A percentile compares a stretch with the other conserved stretches of the same genome.
These are phyloP conservation scores for Nineta flava DNA, from an alignment of 2,888 invertebrate genomes.

Conservation along the genomic window DNA sequence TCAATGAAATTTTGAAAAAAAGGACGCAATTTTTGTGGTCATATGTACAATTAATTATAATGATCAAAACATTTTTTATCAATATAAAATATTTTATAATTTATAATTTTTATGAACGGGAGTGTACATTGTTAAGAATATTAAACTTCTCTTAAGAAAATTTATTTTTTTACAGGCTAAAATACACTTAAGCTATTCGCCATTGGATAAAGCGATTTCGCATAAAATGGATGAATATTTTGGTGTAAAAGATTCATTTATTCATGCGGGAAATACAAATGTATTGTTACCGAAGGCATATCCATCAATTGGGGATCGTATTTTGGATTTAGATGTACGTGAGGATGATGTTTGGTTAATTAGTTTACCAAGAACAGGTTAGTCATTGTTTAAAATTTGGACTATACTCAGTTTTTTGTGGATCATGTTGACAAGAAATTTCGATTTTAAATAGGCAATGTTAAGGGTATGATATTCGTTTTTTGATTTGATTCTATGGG, in stretches of 20 bases:
- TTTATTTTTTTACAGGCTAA: slow-evolving; percentile 7
- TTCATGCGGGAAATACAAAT: slow-evolving; percentile 55
- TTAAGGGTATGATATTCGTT: neutral
- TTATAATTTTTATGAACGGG: too few relatives aligned
- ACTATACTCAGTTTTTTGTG: neutral
- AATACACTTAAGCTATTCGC: slow-evolving; percentile 13
- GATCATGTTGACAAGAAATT: neutral
- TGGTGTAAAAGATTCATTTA: slow-evolving; percentile 48
- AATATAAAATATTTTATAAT: too few relatives aligned
- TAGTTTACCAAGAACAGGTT: slow-evolving; percentile 81
- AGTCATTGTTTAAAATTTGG: slow-evolving; percentile 16
- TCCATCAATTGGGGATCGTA: slow-evolving; percentile 47
- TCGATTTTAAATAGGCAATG: neutral
- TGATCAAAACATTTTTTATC: too few relatives aligned
- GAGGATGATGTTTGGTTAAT: slow-evolving; percentile 72
- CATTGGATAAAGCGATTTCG: slow-evolving; percentile 12
- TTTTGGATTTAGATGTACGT: slow-evolving; percentile 52
- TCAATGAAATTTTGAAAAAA: too few relatives aligned
- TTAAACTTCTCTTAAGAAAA: too few relatives aligned
- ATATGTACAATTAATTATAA: too few relatives aligned
- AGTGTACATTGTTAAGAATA: too few relatives aligned
- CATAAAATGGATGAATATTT: slow-evolving; percentile 49
- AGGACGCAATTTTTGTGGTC: too few relatives aligned
- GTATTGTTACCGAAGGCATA: slow-evolving; percentile 55
- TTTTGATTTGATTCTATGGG: slow-evolving; percentile 6